Conservation (phyloP, 1,140 invertebrate species). For the Reticulitermes speratus region DNA sequence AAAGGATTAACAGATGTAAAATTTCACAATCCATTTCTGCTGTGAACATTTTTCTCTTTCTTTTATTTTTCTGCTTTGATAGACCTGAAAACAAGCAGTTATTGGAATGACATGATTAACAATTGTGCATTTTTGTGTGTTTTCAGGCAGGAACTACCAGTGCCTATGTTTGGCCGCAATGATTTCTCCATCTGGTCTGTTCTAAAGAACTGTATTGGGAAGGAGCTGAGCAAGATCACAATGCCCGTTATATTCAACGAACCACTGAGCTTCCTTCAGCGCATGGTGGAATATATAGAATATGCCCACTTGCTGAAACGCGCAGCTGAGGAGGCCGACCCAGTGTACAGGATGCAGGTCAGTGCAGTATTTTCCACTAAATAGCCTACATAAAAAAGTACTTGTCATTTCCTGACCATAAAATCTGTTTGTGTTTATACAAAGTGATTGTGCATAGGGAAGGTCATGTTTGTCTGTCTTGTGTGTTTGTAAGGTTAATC, state of each 20-base stretch:
- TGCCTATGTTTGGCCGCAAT: slow-evolving; percentile 29
- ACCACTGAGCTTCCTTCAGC: slow-evolving; percentile 91
- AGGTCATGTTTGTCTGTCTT: background rate
- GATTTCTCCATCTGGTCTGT: slow-evolving; percentile 95
- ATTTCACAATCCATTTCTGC: too few relatives aligned
- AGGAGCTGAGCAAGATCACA: slow-evolving; percentile 95
- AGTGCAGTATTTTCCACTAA: slow-evolving; percentile 5
- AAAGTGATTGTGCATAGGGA: background rate
- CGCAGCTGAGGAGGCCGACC: slow-evolving; percentile 72
- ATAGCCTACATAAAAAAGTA: background rate
- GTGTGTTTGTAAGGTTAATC: background rate
- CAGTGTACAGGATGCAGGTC: slow-evolving; percentile 75
- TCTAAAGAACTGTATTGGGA: slow-evolving; percentile 84
- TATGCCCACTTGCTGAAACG: slow-evolving; percentile 82
- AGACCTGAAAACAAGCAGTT: too few relatives aligned
- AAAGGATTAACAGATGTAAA: too few relatives aligned
- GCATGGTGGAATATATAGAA: slow-evolving; percentile 93
- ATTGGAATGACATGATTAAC: too few relatives aligned
- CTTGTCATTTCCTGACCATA: background rate
- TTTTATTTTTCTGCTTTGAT: too few relatives aligned
- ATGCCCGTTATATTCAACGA: slow-evolving; percentile 98
- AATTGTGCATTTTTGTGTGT: background rate
- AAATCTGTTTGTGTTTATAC: background rate
- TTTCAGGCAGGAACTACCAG: slow-evolving; percentile 25
- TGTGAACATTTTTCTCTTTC: too few relatives aligned